A percentile compares a stretch with the other conserved stretches of the same genome.
Evolutionary conservation across 1,140 invertebrate species (phyloP).

Genomic region (Monochamus saltuarius): DNA sequence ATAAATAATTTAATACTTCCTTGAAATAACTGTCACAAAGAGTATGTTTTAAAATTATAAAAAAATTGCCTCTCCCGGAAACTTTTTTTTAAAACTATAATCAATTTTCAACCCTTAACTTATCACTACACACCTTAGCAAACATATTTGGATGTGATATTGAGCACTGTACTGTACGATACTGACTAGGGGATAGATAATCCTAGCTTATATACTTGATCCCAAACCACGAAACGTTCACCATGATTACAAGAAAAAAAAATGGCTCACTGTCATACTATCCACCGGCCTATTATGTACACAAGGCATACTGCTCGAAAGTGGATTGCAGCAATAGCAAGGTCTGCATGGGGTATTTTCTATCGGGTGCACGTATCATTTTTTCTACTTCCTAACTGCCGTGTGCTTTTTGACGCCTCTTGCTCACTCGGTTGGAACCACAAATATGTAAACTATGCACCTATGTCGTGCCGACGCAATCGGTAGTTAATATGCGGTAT

Average conservation of each 20-base stretch:
- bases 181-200: slow-evolving; percentile 13
- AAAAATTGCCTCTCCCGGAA: neutral
- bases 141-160: slow-evolving; percentile 12
- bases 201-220: slow-evolving; percentile 18
- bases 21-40: neutral
- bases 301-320: slow-evolving; percentile 16
- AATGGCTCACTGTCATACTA: slow-evolving; percentile 10
- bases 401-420: slow-evolving; percentile 13
- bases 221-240: slow-evolving; percentile 18
- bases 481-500: no score
- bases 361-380: slow-evolving; percentile 1
- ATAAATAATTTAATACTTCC: neutral
- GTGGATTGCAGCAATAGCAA: slow-evolving; percentile 22
- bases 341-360: slow-evolving; percentile 8
- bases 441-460: no score
- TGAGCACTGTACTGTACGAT: slow-evolving; percentile 12
- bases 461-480: no score
- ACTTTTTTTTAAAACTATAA: neutral
- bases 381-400: slow-evolving; percentile 1
- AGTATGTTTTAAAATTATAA: neutral
- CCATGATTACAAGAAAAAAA: slow-evolving; percentile 19
- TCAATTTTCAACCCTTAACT: neutral
- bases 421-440: slow-evolving; percentile 16
- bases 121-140: slow-evolving; percentile 11
- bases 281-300: slow-evolving; percentile 16